These are phyloP conservation scores for Collichthys lucidus DNA, from an alignment of 2,113 vertebrate genomes.

Conservation along the genomic window DNA sequence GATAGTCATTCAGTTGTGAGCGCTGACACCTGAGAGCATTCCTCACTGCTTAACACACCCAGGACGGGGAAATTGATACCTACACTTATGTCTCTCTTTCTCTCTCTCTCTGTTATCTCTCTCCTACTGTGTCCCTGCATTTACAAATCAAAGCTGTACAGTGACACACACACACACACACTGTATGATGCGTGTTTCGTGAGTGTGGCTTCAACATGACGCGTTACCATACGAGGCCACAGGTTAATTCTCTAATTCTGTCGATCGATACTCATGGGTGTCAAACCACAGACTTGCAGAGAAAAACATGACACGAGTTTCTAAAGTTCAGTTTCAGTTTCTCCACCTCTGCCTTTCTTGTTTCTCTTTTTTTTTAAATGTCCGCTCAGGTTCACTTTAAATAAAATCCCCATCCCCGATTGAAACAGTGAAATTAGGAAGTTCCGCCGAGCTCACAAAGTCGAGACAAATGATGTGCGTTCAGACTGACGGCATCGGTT, in stretches of 20 bases:
- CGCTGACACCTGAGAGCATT: conserved; percentile 74
- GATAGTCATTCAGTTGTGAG: conserved; percentile 45
- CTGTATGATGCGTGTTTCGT: neutral
- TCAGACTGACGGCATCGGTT: neutral
- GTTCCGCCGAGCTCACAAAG: neutral
- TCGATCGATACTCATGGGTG: neutral
- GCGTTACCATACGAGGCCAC: neutral
- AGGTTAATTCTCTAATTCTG: neutral
- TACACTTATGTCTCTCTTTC: conserved; percentile 8
- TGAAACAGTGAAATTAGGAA: neutral
- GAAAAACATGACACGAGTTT: neutral
- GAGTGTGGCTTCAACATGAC: neutral
- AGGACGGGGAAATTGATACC: conserved; percentile 51
- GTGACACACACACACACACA: neutral
- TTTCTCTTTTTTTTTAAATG: conserved; percentile 9
- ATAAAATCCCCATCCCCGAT: neutral
- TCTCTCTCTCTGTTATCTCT: conserved; percentile 37
- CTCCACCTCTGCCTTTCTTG: neutral
- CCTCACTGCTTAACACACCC: conserved; percentile 63
- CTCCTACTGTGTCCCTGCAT: conserved; percentile 20
- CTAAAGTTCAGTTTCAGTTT: conserved; percentile 44
- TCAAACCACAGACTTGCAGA: neutral
- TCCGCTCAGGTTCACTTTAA: neutral
- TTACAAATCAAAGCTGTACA: neutral
- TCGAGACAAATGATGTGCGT: neutral